Conservation (phyloP, 2,888 invertebrate genomes). For the Pseudeuparius sepicola region DNA sequence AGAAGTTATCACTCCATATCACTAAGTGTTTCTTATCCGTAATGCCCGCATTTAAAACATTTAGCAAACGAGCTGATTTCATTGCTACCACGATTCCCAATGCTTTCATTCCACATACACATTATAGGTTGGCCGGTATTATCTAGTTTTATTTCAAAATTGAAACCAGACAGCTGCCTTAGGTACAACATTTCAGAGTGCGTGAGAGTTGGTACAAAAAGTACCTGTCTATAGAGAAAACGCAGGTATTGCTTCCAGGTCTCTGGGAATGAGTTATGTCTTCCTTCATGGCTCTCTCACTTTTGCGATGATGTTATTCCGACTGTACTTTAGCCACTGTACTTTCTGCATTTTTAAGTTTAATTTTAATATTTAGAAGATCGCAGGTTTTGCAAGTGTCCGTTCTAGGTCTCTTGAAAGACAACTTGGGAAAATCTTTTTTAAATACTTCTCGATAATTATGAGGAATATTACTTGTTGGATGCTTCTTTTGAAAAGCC, state of each 20-base stretch:
- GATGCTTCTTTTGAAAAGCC: conserved; percentile 8
- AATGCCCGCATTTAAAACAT: conserved; percentile 9
- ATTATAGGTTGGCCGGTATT: conserved; percentile 11
- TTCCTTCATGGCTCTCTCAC: conserved; percentile 4
- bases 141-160: conserved; percentile 8
- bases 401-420: conserved; percentile 8
- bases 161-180: too few relatives aligned
- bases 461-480: conserved; percentile 8
- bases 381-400: conserved; percentile 2
- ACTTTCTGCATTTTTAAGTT: conserved; percentile 11
- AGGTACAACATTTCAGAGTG: too few relatives aligned
- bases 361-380: conserved; percentile 7
- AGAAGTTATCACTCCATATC: conserved; percentile 12
- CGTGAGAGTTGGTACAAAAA: conserved; percentile 8
- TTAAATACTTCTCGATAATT: conserved; percentile 8
- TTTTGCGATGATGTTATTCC: conserved; percentile 8
- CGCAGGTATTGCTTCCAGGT: conserved; percentile 11
- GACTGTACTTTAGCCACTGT: conserved; percentile 7
- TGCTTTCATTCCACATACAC: conserved; percentile 12
- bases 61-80: conserved; percentile 10
- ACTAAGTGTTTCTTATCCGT: conserved; percentile 9
- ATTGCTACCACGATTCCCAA: conserved; percentile 11
- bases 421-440: conserved; percentile 9
- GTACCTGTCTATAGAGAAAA: conserved; percentile 9
- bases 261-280: conserved; percentile 5